Evolutionary conservation across 2,797 vertebrate genomes (phyloP).

Genomic region (Pangasius macronema): DNA sequence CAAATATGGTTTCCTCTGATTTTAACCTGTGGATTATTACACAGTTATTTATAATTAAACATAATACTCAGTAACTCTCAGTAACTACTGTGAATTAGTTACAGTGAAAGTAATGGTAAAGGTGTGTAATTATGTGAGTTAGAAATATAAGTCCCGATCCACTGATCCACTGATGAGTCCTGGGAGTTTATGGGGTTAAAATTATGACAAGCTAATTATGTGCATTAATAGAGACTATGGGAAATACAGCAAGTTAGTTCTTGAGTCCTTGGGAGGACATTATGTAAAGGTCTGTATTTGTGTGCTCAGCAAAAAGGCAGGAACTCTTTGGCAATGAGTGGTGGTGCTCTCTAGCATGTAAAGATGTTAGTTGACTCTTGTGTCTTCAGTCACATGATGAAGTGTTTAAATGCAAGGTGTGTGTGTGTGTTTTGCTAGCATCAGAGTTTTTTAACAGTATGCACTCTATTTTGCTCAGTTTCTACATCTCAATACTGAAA

Average conservation of each 20-base stretch:
- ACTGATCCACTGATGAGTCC: background rate
- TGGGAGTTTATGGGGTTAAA: background rate
- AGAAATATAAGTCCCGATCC: background rate
- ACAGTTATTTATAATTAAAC: background rate
- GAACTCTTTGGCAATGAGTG: background rate
- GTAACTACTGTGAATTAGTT: background rate
- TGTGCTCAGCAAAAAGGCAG: background rate
- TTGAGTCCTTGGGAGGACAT: background rate
- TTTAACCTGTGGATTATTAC: background rate
- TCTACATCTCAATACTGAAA: background rate
- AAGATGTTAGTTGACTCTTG: no score
- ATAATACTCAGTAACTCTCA: background rate
- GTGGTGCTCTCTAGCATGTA: background rate
- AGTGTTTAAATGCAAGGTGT: background rate
- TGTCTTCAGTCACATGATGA: background rate
- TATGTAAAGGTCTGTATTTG: background rate
- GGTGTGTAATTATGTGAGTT: background rate
- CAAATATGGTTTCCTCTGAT: background rate
- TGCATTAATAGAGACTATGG: background rate
- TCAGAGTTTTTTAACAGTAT: background rate
- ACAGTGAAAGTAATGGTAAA: background rate
- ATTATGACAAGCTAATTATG: background rate
- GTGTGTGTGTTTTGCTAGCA: background rate
- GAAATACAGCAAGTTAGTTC: background rate
- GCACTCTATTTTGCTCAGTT: background rate